Conservation (phyloP, 2,888 invertebrate genomes). For the Diarsia dahlii region DNA sequence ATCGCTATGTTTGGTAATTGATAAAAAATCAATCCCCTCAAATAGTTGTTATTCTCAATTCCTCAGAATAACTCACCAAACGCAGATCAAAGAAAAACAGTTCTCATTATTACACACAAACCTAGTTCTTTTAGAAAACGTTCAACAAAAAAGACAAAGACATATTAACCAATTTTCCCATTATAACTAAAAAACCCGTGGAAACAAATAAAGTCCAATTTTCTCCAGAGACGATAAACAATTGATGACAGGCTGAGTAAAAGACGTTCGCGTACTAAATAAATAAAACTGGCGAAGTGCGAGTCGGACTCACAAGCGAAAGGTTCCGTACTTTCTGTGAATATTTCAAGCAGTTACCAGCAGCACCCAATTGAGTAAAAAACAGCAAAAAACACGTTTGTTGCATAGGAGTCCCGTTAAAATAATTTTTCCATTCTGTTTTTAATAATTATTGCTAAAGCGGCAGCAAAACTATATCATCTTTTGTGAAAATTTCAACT, state of each 20-base stretch:
- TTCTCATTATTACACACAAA: neutral
- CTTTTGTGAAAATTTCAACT: too few relatives aligned
- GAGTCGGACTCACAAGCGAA: too few relatives aligned
- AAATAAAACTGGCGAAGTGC: neutral
- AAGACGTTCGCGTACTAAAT: slow-evolving; percentile 37
- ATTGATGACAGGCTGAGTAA: slow-evolving; percentile 40
- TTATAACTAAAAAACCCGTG: slow-evolving; percentile 12
- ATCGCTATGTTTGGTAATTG: too few relatives aligned
- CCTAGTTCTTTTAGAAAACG: neutral
- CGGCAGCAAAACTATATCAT: too few relatives aligned
- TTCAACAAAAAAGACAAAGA: slow-evolving; percentile 8
- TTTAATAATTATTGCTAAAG: too few relatives aligned
- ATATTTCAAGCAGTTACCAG: too few relatives aligned
- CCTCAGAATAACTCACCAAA: neutral
- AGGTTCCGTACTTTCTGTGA: too few relatives aligned
- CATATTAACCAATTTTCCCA: slow-evolving; percentile 19
- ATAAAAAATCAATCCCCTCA: neutral
- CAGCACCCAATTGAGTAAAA: too few relatives aligned
- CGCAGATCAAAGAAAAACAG: neutral
- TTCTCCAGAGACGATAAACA: slow-evolving; percentile 37
- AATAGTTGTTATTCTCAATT: neutral
- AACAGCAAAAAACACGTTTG: too few relatives aligned
- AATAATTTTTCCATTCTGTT: too few relatives aligned
- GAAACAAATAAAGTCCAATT: slow-evolving; percentile 36
- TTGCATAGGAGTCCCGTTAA: too few relatives aligned